Percentiles rank a stretch among this genome's conserved stretches.
phyloP scores from a whole-genome alignment of 2,888 invertebrate genomes.

The Siphonodentalium dalli region DNA sequence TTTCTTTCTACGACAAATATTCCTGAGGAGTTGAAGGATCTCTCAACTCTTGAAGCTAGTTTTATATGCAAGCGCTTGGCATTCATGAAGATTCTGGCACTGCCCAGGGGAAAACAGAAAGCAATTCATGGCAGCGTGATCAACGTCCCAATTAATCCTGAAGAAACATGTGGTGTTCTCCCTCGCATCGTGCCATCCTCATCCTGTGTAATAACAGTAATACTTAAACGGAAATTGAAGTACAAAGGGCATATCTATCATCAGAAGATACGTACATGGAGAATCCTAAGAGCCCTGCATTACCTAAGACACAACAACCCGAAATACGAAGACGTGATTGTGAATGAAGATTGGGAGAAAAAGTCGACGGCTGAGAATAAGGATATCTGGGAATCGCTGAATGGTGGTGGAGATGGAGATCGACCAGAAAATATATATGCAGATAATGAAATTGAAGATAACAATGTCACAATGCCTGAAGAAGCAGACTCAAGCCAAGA shows the following conservation, averaged over 20 bases:
- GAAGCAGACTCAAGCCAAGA: background rate
- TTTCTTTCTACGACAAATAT: background rate
- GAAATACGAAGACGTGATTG: conserved; percentile 10
- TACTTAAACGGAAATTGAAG: conserved; percentile 17
- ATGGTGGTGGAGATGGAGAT: background rate
- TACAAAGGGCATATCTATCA: conserved; percentile 17
- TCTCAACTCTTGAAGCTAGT: conserved; percentile 3
- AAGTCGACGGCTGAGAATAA: conserved; percentile 10
- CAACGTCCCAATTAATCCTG: background rate
- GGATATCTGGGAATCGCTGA: conserved; percentile 17
- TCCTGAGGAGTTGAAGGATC: conserved; percentile 2
- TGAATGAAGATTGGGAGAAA: conserved; percentile 19
- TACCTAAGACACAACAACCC: conserved; percentile 19
- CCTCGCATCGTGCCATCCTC: conserved; percentile 14
- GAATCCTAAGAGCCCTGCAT: conserved; percentile 19
- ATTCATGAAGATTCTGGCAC: conserved; percentile 8
- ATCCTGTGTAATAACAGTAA: conserved; percentile 12
- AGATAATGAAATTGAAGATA: background rate
- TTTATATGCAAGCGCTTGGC: conserved; percentile 5
- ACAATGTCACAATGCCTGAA: background rate
- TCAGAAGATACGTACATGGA: conserved; percentile 12
- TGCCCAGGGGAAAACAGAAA: conserved; percentile 10
- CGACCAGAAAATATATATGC: conserved; percentile 3
- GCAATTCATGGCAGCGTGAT: conserved; percentile 11
- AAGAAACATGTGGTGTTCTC: background rate